Conservation (phyloP, 1,140 invertebrate genomes). For the Zaprionus vittiger region DNA sequence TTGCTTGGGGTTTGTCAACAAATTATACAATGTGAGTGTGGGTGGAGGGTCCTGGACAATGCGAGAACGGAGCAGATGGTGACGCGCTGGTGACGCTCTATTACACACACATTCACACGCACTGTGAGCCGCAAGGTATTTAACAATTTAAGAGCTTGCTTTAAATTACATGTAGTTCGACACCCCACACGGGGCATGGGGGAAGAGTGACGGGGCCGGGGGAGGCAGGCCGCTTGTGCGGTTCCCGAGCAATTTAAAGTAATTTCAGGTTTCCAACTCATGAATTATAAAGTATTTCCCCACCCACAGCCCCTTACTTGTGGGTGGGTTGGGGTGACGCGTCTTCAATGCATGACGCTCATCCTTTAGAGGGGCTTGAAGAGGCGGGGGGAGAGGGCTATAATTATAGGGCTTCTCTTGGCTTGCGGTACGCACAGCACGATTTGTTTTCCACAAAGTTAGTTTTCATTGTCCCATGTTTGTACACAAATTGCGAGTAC, state of each 20-base stretch:
- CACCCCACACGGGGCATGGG: conserved; percentile 29
- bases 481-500: conserved; percentile 69
- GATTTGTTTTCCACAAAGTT: conserved; percentile 79
- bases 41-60: conserved; percentile 38
- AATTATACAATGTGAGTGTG: conserved; percentile 62
- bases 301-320: background rate
- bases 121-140: conserved; percentile 57
- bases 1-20: conserved; percentile 40
- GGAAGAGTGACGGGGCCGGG: background rate
- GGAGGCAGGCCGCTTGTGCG: conserved; percentile 45
- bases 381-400: background rate
- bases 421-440: conserved; percentile 28
- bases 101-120: conserved; percentile 78
- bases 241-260: conserved; percentile 73
- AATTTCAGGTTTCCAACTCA: conserved; percentile 69
- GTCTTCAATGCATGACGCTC: conserved; percentile 75
- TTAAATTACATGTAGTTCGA: conserved; percentile 72
- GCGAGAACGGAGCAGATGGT: conserved; percentile 65
- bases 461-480: conserved; percentile 78
- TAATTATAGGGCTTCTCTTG: conserved; percentile 51
- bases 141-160: conserved; percentile 67
- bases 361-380: conserved; percentile 31
- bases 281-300: conserved; percentile 62
- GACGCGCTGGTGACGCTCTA: conserved; percentile 70
- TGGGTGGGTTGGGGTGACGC: conserved; percentile 20